phyloP scores from a whole-genome alignment of 2,888 invertebrate genomes.

The Orthosia gracilis region DNA sequence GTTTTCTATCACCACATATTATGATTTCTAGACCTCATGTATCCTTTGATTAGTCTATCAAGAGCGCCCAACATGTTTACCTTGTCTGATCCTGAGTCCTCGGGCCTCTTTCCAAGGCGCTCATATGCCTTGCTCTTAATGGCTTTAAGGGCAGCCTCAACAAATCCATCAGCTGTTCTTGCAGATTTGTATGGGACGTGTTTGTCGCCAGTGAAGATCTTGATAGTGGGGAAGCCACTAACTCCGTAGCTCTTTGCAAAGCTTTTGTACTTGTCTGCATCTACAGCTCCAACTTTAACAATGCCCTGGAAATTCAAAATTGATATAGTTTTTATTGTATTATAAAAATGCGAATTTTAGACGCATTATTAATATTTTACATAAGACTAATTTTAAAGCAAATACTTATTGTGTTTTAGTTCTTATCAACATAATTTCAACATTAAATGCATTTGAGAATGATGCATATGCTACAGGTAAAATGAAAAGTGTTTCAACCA shows the following conservation, averaged over 20 bases:
- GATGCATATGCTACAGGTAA: neutral
- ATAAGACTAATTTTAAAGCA: neutral
- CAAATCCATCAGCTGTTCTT: constrained; percentile 96
- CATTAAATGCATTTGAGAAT: constrained; percentile 1
- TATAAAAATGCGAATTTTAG: neutral
- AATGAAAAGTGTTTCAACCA: neutral
- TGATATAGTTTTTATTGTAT: neutral
- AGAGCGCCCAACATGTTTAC: constrained; percentile 73
- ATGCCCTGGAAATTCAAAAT: constrained; percentile 93
- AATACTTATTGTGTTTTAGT: neutral
- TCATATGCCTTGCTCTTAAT: constrained; percentile 94
- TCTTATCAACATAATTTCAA: neutral
- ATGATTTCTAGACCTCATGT: constrained; percentile 11
- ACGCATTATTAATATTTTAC: neutral
- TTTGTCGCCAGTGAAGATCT: constrained; percentile 97
- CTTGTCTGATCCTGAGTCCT: constrained; percentile 80
- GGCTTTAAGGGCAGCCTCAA: constrained; percentile 96
- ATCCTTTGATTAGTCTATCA: constrained; percentile 43
- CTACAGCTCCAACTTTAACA: constrained; percentile 98
- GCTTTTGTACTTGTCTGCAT: constrained; percentile 97
- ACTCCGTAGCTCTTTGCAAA: constrained; percentile 96
- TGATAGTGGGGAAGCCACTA: constrained; percentile 98
- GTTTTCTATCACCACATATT: constrained; percentile 36
- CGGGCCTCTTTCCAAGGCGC: constrained; percentile 92
- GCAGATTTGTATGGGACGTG: constrained; percentile 96